A percentile compares a stretch with the other conserved stretches of the same genome.
phyloP scores from a whole-genome alignment of 53 echinoderm and acorn worm species.

The Stichopus horrens region DNA sequence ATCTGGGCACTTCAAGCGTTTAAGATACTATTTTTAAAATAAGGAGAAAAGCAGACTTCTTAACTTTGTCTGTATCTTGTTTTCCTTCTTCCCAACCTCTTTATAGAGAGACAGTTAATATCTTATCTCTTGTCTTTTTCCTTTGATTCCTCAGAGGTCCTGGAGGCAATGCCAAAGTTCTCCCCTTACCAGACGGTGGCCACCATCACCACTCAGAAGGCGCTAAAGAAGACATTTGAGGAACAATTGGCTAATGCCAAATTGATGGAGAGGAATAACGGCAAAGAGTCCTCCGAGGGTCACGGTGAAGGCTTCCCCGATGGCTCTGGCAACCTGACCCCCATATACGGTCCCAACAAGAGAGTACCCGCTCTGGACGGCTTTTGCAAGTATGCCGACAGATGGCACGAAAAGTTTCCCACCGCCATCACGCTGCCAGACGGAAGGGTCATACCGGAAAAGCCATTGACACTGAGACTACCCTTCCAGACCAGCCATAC shows the following conservation, averaged over 20 bases:
- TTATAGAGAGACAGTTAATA: too few relatives aligned
- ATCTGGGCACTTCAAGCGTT: too few relatives aligned
- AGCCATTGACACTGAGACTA: not conserved
- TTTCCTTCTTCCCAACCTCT: too few relatives aligned
- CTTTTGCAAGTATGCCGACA: slow-evolving; percentile 22
- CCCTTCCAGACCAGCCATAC: not conserved
- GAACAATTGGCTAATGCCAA: not conserved
- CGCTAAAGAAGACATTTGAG: not conserved
- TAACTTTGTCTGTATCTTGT: too few relatives aligned
- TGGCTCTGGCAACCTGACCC: too few relatives aligned
- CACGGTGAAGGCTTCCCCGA: not conserved
- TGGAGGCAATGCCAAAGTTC: slow-evolving; percentile 8
- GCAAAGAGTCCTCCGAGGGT: not conserved
- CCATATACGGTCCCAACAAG: not conserved
- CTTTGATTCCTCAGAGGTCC: not conserved
- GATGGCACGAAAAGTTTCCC: slow-evolving; percentile 11
- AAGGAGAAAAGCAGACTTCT: too few relatives aligned
- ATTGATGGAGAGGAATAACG: not conserved
- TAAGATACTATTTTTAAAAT: too few relatives aligned
- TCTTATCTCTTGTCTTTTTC: too few relatives aligned
- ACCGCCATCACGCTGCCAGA: slow-evolving; percentile 1
- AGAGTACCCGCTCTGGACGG: slow-evolving; percentile 8
- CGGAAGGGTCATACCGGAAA: not conserved
- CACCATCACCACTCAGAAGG: not conserved
- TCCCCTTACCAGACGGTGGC: not conserved